These are phyloP conservation scores for Vulpes vulpes DNA, from an alignment of 2,113 vertebrate species.

Conservation along the genomic window DNA sequence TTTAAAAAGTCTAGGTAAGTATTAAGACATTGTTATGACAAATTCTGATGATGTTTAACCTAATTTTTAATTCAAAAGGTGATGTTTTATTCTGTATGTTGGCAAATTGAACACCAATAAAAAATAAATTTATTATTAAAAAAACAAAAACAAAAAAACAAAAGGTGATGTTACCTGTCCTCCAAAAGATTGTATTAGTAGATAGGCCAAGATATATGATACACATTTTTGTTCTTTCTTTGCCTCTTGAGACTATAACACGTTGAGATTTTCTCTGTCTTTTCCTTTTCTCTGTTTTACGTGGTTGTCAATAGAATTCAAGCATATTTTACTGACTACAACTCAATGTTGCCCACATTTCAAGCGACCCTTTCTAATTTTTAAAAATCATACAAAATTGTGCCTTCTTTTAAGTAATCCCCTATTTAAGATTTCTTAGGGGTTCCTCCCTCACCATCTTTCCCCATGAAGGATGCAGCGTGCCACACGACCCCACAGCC, in stretches of 20 bases:
- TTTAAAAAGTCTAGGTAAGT: neutral
- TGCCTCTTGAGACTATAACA: neutral
- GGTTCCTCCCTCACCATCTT: neutral
- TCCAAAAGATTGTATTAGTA: neutral
- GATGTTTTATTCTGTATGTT: neutral
- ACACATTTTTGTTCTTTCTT: neutral
- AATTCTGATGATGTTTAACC: slow-evolving; percentile 19
- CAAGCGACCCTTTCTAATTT: neutral
- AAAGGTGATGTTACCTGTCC: neutral
- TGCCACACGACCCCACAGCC: neutral
- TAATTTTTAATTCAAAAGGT: slow-evolving; percentile 31
- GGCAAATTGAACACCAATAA: too few species aligned
- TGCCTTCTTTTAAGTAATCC: neutral
- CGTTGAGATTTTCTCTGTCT: slow-evolving; percentile 1
- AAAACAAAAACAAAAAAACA: neutral
- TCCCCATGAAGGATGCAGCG: neutral
- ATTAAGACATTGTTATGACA: neutral
- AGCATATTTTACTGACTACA: neutral
- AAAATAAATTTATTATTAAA: too few species aligned
- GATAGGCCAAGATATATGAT: neutral
- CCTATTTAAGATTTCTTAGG: neutral
- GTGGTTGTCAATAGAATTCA: slow-evolving; percentile 44
- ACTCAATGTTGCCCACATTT: neutral
- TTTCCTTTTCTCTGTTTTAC: neutral
- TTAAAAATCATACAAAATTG: neutral